Evolutionary conservation across 2,888 invertebrate genomes (phyloP), one percentile per base, ranked within the genome.

Genomic region (Hyppa rectilinea): DNA sequence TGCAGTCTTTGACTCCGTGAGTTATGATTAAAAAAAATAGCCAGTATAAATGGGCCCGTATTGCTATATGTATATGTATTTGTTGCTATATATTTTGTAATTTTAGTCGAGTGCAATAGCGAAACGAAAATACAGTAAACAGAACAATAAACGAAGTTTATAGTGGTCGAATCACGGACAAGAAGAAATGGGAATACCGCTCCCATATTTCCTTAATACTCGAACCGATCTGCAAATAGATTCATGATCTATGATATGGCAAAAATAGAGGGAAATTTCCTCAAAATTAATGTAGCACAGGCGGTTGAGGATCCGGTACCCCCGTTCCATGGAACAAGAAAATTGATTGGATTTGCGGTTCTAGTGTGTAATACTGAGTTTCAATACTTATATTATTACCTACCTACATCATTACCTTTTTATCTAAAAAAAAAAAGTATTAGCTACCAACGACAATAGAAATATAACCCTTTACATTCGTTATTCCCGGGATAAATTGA

Each of bases 11-110:
- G 38, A 49, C 31, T 43, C 31, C 17, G 53, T 10, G 2, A n/a
- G 17, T 10, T 50, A 23, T 31, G n/a, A 79, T 17, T 45, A 61
- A 45, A 70, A 34, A 49, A 49, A 40, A 60, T 5, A 9, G 26
- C 38, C 4, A 20, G 34, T 62, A n/a, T 59, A 17, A 52, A 67
- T 80, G 31, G 56, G 17, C 58, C 75, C 43, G 34, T 17, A 14
- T 50, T 20, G n/a, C 45, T 50, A 60, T 23, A 14, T 36, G 2
- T 38, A n/a, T 66, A n/a, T n/a, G n/a, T n/a, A n/a, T n/a, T n/a
- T n/a, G n/a, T n/a, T n/a, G n/a, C n/a, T n/a, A n/a, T 43, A 6
- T 52, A 52, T 43, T n/a, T 43, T 47, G 4, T 47, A 17, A 49
- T 49, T 49, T 26, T 49, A 29, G 29, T 59, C 47, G n/a, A 59